Conservation (phyloP, 2,888 invertebrate genomes). For the Lasioglossum zephyrum region DNA sequence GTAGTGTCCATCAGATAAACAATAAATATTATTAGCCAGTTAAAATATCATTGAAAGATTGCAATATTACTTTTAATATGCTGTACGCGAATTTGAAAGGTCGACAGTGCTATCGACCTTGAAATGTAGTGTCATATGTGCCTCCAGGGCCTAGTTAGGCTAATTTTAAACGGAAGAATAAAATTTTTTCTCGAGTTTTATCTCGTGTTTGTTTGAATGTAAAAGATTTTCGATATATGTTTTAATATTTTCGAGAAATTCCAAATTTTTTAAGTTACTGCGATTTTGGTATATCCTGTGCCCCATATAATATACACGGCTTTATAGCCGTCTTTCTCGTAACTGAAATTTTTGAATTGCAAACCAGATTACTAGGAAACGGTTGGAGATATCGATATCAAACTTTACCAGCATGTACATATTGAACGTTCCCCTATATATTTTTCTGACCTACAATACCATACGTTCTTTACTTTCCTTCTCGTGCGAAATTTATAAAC, state of each 20-base stretch:
- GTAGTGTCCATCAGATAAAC: not conserved
- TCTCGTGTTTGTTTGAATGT: not conserved
- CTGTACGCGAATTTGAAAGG: not conserved
- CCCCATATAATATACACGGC: not conserved
- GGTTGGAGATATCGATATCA: constrained; percentile 1
- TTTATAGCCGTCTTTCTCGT: not conserved
- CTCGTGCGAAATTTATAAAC: not conserved
- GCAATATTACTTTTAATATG: not conserved
- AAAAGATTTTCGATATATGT: not conserved
- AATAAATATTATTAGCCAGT: not conserved
- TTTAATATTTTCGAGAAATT: not conserved
- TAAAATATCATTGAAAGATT: not conserved
- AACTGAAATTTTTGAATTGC: not conserved
- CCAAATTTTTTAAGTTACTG: not conserved
- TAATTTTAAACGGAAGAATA: not conserved
- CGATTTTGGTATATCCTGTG: not conserved
- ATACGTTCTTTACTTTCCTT: not conserved
- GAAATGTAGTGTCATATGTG: not conserved
- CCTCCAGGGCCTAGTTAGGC: not conserved
- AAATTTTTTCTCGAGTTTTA: not conserved
- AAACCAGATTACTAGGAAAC: not conserved
- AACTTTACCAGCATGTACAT: not conserved
- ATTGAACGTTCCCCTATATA: not conserved
- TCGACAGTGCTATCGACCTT: not conserved
- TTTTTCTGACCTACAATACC: not conserved